Evolutionary conservation across 92 coral and sea anemone species (phyloP).

Genomic region (Scolanthus callimorphus): DNA sequence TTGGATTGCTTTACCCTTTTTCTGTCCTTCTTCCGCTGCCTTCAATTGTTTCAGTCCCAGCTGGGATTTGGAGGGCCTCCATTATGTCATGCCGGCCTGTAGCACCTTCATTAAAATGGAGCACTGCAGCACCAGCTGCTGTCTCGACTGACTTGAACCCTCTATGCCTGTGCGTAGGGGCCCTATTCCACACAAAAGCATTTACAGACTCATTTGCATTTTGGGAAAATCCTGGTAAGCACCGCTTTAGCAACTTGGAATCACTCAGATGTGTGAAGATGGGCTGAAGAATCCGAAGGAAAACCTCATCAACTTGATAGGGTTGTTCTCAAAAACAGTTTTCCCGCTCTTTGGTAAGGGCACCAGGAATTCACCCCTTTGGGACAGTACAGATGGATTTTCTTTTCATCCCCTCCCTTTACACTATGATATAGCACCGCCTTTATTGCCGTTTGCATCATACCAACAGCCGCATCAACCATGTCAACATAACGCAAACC

Average conservation of each 20-base stretch:
- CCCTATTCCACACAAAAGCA: slow-evolving; percentile 41
- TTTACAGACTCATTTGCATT: slow-evolving; percentile 54
- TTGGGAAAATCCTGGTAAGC: slow-evolving; percentile 35
- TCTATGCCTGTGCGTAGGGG: slow-evolving; percentile 38
- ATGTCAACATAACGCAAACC: slow-evolving; percentile 2
- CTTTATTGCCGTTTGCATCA: slow-evolving; percentile 25
- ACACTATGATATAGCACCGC: slow-evolving; percentile 29
- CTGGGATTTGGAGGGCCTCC: slow-evolving; percentile 23
- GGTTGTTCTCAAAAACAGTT: slow-evolving; percentile 18
- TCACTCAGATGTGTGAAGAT: slow-evolving; percentile 23
- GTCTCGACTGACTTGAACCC: slow-evolving; percentile 22
- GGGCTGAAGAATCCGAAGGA: slow-evolving; percentile 5
- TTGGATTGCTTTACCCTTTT: slow-evolving; percentile 38
- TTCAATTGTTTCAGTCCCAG: slow-evolving; percentile 16
- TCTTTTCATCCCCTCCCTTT: slow-evolving; percentile 1
- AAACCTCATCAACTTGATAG: slow-evolving; percentile 28
- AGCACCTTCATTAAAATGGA: slow-evolving; percentile 44
- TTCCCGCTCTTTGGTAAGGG: slow-evolving; percentile 8
- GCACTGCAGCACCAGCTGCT: slow-evolving; percentile 32
- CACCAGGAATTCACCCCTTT: slow-evolving; percentile 26
- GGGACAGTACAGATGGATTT: slow-evolving; percentile 21
- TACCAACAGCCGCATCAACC: slow-evolving; percentile 2
- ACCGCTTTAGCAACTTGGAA: slow-evolving; percentile 17
- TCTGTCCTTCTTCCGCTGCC: slow-evolving; percentile 32
- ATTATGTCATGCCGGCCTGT: slow-evolving; percentile 33